Evolutionary conservation across 2,888 invertebrate species (phyloP).

Genomic region (Drosophila anceps): DNA sequence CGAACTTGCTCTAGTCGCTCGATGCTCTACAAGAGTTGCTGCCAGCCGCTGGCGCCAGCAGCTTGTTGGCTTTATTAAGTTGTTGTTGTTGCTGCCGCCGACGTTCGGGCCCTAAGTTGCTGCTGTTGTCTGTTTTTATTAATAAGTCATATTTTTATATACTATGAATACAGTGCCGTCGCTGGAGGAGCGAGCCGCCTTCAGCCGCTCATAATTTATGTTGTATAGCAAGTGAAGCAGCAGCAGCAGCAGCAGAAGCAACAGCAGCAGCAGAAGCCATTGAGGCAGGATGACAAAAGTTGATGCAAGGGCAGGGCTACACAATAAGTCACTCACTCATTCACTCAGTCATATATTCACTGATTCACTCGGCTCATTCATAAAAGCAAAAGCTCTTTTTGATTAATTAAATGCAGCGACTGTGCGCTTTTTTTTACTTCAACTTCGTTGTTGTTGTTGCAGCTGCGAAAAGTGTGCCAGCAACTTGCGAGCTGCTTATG

Average conservation of each 20-base stretch:
- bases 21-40: conserved; percentile 23
- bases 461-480: conserved; percentile 73
- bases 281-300: conserved; percentile 70
- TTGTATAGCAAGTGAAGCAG: conserved; percentile 44
- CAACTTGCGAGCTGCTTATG: conserved; percentile 57
- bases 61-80: conserved; percentile 76
- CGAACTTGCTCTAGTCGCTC: conserved; percentile 36
- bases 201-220: conserved; percentile 68
- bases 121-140: conserved; percentile 76
- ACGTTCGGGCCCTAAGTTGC: conserved; percentile 43
- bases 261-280: conserved; percentile 7
- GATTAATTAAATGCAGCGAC: conserved; percentile 77
- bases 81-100: conserved; percentile 54
- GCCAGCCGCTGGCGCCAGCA: conserved; percentile 62
- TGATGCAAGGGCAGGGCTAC: conserved; percentile 47
- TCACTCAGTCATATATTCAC: conserved; percentile 49
- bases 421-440: conserved; percentile 45
- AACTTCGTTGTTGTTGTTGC: conserved; percentile 33
- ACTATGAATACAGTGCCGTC: conserved; percentile 33
- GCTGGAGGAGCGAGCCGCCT: conserved; percentile 35
- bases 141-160: conserved; percentile 80
- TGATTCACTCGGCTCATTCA: conserved; percentile 67
- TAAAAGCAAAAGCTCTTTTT: conserved; percentile 74
- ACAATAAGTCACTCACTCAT: conserved; percentile 62
- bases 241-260: conserved; percentile 17